phyloP scores from a whole-genome alignment of 2,888 invertebrate genomes.

The Agriopis aurantiaria region DNA sequence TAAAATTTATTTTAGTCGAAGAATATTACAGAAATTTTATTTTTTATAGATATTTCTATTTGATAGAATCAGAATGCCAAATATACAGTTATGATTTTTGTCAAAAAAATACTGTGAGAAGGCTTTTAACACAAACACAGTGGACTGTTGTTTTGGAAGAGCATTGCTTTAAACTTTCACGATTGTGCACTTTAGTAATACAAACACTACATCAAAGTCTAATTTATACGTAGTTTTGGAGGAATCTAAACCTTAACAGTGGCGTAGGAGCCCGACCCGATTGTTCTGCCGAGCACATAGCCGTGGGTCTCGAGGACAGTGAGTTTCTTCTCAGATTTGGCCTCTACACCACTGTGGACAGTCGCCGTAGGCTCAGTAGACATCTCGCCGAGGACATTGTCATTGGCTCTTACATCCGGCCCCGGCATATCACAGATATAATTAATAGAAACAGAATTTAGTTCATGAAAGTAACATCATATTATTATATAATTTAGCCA shows the following conservation, averaged over 20 bases:
- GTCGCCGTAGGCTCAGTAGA: conserved; percentile 80
- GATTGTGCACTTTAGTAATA: neutral
- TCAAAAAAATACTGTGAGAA: too few relatives aligned
- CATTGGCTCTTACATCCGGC: conserved; percentile 81
- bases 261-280: conserved; percentile 94
- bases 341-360: conserved; percentile 76
- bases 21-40: too few relatives aligned
- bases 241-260: conserved; percentile 89
- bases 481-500: conserved; percentile 65
- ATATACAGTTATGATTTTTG: too few relatives aligned
- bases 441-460: conserved; percentile 66
- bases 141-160: neutral
- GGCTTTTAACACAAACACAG: neutral
- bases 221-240: neutral
- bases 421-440: conserved; percentile 84
- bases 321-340: conserved; percentile 77
- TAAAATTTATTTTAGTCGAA: too few relatives aligned
- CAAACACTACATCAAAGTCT: neutral
- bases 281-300: conserved; percentile 90
- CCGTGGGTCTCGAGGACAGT: conserved; percentile 93
- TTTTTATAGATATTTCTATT: too few relatives aligned
- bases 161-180: neutral
- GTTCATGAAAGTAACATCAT: conserved; percentile 73
- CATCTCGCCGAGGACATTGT: conserved; percentile 83
- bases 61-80: too few relatives aligned